Base-by-base conservation (phyloP, 2,797 vertebrate species). In the Onychomys arenicola region DNA sequence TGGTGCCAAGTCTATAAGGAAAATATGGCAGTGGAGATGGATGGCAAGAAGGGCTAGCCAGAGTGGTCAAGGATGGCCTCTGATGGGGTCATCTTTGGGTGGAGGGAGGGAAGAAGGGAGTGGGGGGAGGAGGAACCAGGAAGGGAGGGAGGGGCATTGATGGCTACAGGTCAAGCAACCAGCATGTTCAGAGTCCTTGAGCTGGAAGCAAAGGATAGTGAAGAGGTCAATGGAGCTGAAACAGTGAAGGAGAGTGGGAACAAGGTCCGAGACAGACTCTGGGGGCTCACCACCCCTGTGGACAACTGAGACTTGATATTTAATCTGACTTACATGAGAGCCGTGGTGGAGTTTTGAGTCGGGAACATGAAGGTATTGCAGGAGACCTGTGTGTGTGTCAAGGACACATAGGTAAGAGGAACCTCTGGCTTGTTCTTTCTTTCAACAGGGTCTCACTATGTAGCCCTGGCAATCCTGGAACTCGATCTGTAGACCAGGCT, bases 281-380 rank as follows among this genome's bases (percentile, higher is more conserved):
- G 59, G 61, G 75, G 10, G 37, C 37, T 4, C 0, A 29, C 16
- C 17, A 0, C 25, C 37, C 67, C 11, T 11, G 3, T 43, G 29
- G 65, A 46, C 27, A 19, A 16, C 2, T 6, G 46, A 75, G 16
- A 11, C 49, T 52, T 89, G 17, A 13, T 46, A 69, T 81, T 43
- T 34, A 32, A 57, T 78, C 10, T 65, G 73, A 65, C n/a, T 25
- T 57, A 87, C n/a, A 16, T 4, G 63, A 77, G 49, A 71, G 57
- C 69, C 14, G 0, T 9, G 87, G 27, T 52, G 46, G 87, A 32
- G 2, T 37, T 84, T 21, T 89, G 76, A 69, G 49, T 12, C 27
- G 5, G 65, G 6, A 10, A 2, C 5, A 0, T 34, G 46, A 49
- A 43, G 23, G 13, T 21, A 8, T 27, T 49, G 12, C 5, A 5